A percentile compares a stretch with the other conserved stretches of the same genome.
Evolutionary conservation across 2,113 vertebrate genomes (phyloP).

Genomic region (Dipodomys merriami): DNA sequence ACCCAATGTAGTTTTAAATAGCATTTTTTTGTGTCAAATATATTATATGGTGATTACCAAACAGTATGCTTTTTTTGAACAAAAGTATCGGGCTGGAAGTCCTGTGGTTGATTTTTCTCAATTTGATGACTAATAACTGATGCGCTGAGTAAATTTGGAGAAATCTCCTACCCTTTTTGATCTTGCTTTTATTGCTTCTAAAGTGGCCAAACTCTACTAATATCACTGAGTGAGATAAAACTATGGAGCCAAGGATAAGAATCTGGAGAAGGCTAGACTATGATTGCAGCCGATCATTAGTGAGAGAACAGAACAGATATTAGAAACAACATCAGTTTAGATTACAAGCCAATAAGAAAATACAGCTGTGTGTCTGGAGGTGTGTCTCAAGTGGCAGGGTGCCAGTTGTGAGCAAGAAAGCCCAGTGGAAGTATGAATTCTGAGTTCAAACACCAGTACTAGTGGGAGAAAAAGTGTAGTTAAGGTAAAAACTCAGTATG

Average conservation of each 20-base stretch:
- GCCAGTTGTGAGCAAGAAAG: too few relatives aligned
- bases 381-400: too few relatives aligned
- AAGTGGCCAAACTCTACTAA: background rate
- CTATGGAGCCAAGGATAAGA: background rate
- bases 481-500: background rate
- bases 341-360: background rate
- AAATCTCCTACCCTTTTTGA: constrained; percentile 3
- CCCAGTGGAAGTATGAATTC: too few relatives aligned
- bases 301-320: constrained; percentile 41
- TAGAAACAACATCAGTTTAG: background rate
- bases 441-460: too few relatives aligned
- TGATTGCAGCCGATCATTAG: background rate
- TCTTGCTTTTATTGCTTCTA: background rate
- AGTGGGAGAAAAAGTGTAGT: too few relatives aligned
- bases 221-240: background rate
- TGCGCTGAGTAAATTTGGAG: background rate
- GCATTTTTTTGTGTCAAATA: constrained; percentile 56
- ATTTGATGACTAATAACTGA: background rate
- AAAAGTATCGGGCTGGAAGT: constrained; percentile 4
- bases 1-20: constrained; percentile 31
- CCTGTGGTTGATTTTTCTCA: constrained; percentile 18
- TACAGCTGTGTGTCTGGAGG: background rate
- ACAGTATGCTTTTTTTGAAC: background rate
- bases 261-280: background rate
- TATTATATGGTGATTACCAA: constrained; percentile 19